A percentile compares a stretch with the other conserved stretches of the same genome.
Conservation (phyloP, 1,140 invertebrate species). For the Drosophila bocqueti region DNA sequence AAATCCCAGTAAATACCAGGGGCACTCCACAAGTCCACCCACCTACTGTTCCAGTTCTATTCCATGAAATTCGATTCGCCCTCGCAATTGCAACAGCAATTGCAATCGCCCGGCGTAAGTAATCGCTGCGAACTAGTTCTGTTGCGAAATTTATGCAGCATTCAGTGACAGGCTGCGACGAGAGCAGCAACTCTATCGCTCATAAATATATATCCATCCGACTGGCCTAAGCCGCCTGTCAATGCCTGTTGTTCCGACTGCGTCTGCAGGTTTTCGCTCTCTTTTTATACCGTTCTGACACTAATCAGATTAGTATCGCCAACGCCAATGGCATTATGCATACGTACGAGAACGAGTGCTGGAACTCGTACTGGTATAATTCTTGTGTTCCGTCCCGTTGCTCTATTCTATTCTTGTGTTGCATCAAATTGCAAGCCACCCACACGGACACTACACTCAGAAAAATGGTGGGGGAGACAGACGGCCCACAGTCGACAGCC, state of each 20-base stretch:
- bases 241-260: constrained; percentile 31
- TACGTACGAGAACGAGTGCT: constrained; percentile 26
- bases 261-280: constrained; percentile 52
- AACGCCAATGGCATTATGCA: constrained; percentile 69
- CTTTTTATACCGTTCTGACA: constrained; percentile 72
- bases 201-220: constrained; percentile 55
- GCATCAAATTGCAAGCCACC: constrained; percentile 81
- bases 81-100: constrained; percentile 20
- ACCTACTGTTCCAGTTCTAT: neutral
- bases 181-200: constrained; percentile 34
- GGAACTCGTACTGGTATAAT: constrained; percentile 30
- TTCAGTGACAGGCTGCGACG: constrained; percentile 18
- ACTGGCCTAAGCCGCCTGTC: constrained; percentile 48
- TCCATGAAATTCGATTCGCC: constrained; percentile 12
- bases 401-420: constrained; percentile 60
- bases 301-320: constrained; percentile 85
- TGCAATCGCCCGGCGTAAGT: neutral
- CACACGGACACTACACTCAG: constrained; percentile 30
- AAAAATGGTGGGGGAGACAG: constrained; percentile 1
- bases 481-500: constrained; percentile 44
- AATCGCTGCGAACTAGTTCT: constrained; percentile 31
- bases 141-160: constrained; percentile 32
- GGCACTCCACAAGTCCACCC: constrained; percentile 1
- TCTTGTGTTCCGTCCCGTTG: constrained; percentile 42
- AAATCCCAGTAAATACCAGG: constrained; percentile 5